Conservation (phyloP, 2,113 vertebrate genomes). For the Bombycilla garrulus region DNA sequence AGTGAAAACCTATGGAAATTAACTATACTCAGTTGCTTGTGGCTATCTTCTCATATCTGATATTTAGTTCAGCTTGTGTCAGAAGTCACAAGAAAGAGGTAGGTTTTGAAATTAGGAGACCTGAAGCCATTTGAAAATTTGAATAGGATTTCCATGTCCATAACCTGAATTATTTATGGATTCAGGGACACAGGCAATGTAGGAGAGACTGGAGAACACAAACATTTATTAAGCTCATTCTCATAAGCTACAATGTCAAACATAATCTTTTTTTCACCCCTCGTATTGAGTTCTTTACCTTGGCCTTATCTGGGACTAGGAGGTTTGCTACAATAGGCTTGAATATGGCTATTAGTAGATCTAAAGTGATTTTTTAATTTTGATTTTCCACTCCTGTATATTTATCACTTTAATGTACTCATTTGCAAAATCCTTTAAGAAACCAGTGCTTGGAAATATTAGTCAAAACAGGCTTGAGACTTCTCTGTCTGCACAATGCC, state of each 20-base stretch:
- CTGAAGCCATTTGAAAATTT: not conserved
- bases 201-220: not conserved
- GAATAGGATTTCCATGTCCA: not conserved
- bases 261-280: not conserved
- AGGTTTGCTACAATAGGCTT: not conserved
- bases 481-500: not conserved
- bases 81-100: not conserved
- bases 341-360: not conserved
- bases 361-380: not conserved
- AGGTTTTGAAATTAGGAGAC: not conserved
- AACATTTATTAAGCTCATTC: not conserved
- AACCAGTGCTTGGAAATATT: not conserved
- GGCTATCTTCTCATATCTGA: not conserved
- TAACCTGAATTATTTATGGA: not conserved
- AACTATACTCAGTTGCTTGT: not conserved
- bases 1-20: not conserved
- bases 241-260: not conserved
- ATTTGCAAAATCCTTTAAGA: not conserved
- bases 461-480: not conserved
- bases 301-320: not conserved
- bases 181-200: fast-evolving
- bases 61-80: not conserved
- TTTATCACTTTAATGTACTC: not conserved
- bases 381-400: not conserved
- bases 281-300: not conserved